Percentiles rank a stretch among this genome's conserved stretches.
phyloP scores from a whole-genome alignment of 2,888 invertebrate species.

The Nudaria mundana region DNA sequence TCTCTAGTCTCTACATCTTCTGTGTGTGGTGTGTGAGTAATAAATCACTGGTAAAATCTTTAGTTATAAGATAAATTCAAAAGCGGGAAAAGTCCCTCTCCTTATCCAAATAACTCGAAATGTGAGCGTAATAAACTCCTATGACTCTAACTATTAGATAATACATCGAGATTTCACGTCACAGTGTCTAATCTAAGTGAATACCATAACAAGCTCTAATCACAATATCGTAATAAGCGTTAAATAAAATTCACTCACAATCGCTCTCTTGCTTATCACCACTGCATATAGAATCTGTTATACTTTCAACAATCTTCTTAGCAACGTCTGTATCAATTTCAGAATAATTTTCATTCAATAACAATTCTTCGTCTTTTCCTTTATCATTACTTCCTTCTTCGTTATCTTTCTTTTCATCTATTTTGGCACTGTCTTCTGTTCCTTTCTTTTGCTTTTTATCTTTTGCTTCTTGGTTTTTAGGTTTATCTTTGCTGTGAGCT shows the following conservation, averaged over 20 bases:
- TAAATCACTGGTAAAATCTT: too few species aligned
- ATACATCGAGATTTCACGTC: too few species aligned
- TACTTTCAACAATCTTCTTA: slow-evolving; percentile 94
- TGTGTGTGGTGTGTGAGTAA: too few species aligned
- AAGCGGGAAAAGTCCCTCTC: too few species aligned
- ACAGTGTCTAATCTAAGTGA: too few species aligned
- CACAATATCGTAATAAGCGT: background rate
- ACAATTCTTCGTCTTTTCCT: slow-evolving; percentile 55
- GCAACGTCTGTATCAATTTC: slow-evolving; percentile 90
- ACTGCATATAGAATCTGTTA: slow-evolving; percentile 88
- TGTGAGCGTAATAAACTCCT: too few species aligned
- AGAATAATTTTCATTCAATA: slow-evolving; percentile 71
- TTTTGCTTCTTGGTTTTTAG: slow-evolving; percentile 49
- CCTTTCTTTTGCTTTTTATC: slow-evolving; percentile 52
- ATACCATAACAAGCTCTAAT: background rate
- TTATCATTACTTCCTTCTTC: slow-evolving; percentile 44
- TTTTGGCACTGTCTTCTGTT: slow-evolving; percentile 54
- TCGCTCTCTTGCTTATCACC: slow-evolving; percentile 88
- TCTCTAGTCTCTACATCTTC: too few species aligned
- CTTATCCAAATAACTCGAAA: too few species aligned
- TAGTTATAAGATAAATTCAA: too few species aligned
- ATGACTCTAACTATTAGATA: too few species aligned
- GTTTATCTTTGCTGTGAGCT: slow-evolving; percentile 42
- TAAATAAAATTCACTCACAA: slow-evolving; percentile 57
- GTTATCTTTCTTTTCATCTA: slow-evolving; percentile 39